Conservation (phyloP, 2,113 vertebrate genomes). For the Datnioides undecimradiatus region DNA sequence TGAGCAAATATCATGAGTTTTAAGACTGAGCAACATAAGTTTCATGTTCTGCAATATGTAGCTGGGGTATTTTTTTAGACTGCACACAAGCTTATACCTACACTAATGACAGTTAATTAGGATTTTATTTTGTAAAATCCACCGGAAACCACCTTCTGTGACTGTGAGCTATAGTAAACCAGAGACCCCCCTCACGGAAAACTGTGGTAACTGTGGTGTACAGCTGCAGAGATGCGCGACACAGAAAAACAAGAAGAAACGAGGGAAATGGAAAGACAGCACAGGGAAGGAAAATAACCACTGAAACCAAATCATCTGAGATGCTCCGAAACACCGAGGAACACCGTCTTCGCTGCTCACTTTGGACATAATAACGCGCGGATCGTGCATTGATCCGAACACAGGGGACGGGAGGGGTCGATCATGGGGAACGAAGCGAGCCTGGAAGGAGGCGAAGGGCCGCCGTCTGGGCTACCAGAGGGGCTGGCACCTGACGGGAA, state of each 20-base stretch:
- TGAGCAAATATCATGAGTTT: not conserved
- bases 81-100: not conserved
- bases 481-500: slow-evolving; percentile 88
- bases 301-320: slow-evolving; percentile 52
- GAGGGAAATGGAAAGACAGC: slow-evolving; percentile 12
- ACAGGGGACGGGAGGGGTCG: slow-evolving; percentile 74
- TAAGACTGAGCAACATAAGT: not conserved
- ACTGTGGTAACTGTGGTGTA: slow-evolving; percentile 71
- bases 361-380: slow-evolving; percentile 70
- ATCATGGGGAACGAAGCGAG: slow-evolving; percentile 98
- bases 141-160: slow-evolving; percentile 43
- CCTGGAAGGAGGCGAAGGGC: slow-evolving; percentile 91
- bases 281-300: slow-evolving; percentile 50
- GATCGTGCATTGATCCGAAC: slow-evolving; percentile 68
- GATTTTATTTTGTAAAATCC: slow-evolving; percentile 59
- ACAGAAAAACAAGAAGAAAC: slow-evolving; percentile 65
- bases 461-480: slow-evolving; percentile 86
- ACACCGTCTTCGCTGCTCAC: slow-evolving; percentile 46
- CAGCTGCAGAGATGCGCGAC: slow-evolving; percentile 79
- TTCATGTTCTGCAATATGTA: accelerated
- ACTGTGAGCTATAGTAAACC: slow-evolving; percentile 39
- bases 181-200: slow-evolving; percentile 66
- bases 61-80: not conserved
- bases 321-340: slow-evolving; percentile 66
- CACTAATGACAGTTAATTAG: not conserved